Evolutionary conservation across 92 coral and sea anemone genomes (phyloP).

Genomic region (Zoanthus solanderi): DNA sequence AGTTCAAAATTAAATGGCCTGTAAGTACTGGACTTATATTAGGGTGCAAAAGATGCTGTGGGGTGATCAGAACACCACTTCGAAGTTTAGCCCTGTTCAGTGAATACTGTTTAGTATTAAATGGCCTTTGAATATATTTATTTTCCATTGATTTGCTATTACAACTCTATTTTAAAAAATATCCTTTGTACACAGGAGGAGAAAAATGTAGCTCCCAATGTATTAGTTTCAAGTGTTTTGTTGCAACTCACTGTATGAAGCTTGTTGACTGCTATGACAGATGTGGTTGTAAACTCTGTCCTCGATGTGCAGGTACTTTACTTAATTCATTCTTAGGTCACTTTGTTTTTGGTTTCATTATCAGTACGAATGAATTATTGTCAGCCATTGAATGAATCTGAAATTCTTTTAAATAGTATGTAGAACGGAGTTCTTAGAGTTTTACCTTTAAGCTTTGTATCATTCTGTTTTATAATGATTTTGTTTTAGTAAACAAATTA

Average conservation of each 20-base stretch:
- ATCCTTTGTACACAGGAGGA: not conserved
- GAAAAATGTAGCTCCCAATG: constrained; percentile 1
- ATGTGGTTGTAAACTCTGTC: constrained; percentile 21
- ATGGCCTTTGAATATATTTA: not conserved
- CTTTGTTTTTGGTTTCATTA: not conserved
- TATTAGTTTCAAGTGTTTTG: not conserved
- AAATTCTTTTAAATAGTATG: not conserved
- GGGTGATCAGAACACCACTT: no score
- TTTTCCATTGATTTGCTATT: not conserved
- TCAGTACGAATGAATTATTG: not conserved
- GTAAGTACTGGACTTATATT: no score
- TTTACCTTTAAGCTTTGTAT: no score
- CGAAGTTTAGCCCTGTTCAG: no score
- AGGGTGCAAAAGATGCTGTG: no score
- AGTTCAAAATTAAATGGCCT: no score
- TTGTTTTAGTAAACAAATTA: no score
- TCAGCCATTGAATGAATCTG: not conserved
- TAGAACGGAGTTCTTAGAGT: no score
- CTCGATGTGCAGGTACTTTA: constrained; percentile 10
- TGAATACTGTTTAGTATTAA: not conserved
- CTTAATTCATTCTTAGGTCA: not conserved
- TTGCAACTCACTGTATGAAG: constrained; percentile 7
- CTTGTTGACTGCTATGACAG: constrained; percentile 18
- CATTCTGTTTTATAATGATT: no score
- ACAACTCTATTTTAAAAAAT: not conserved